A percentile compares a stretch with the other conserved stretches of the same genome.
Evolutionary conservation across 2,888 invertebrate genomes (phyloP).

Genomic region (Scaptomyza reducta): DNA sequence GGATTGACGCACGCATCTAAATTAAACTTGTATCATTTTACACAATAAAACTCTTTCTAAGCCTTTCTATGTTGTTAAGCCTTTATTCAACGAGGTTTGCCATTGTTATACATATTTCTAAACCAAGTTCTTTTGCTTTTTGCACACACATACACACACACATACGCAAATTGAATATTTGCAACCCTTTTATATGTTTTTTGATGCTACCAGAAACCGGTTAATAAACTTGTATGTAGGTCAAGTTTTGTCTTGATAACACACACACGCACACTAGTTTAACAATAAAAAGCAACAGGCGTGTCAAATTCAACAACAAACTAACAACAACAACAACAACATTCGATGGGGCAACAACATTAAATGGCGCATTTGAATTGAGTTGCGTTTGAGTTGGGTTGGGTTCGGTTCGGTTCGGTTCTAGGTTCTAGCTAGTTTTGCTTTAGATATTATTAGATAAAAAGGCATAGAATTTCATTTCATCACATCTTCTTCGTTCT

Average conservation of each 20-base stretch:
- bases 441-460: constrained; percentile 39
- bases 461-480: constrained; percentile 29
- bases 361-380: constrained; percentile 41
- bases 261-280: constrained; percentile 32
- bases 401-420: constrained; percentile 14
- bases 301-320: constrained; percentile 67
- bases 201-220: constrained; percentile 70
- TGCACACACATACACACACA: constrained; percentile 20
- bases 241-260: constrained; percentile 83
- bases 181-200: constrained; percentile 47
- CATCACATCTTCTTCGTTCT: background rate
- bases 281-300: constrained; percentile 65
- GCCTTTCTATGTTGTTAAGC: background rate
- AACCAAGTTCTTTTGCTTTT: constrained; percentile 31
- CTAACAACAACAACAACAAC: constrained; percentile 44
- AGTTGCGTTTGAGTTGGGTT: constrained; percentile 49
- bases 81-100: background rate
- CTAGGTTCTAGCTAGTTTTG: constrained; percentile 41
- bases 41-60: background rate
- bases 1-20: background rate
- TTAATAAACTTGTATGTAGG: constrained; percentile 82
- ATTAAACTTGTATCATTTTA: background rate
- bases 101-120: constrained; percentile 27
- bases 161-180: constrained; percentile 28
- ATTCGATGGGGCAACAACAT: constrained; percentile 20